Base-by-base conservation (phyloP, 30 jellyfish, hydroid and myxozoan genomes). In the Pelagia noctiluca region DNA sequence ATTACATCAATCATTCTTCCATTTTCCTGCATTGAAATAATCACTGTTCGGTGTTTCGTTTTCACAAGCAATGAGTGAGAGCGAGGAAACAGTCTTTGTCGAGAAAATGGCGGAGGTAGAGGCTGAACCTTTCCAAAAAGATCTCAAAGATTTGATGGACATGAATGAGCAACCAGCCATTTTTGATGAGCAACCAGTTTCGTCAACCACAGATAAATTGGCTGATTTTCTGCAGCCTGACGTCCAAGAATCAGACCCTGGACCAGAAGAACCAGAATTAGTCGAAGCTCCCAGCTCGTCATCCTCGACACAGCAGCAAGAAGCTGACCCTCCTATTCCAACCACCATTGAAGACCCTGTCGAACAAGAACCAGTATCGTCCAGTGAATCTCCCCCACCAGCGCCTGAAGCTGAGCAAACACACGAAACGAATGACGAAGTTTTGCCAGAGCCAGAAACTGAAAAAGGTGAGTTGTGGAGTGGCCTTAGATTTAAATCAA, bases 161-260 rank as follows among this genome's bases (percentile, higher is more conserved):
- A 50, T 70, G 12, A 50, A 64, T 35, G 92, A 82, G 53, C 92
- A 82, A 49, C 81, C 57, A 60, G 24, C 37, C 24, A 71, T 68
- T 25, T 52, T 32, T n/a, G 92, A 82, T 26, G 92, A 54, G 30
- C 61, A 73, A 47, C 92, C 92, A 28, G 75, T 82, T 75, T 82
- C 92, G 26, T 68, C 92, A 24, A 82, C 92, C 85, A 68, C 92
- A 68, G 92, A 82, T 57, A 85, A 82, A 38, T 66, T 82, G 26
- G 4, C 60, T 80, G 92, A 82, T 70, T 82, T 69, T 21, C 23
- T 63, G 65, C 69, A 68, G 36, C 92, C 92, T 68, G 92, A 82
- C 24, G 32, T 53, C 25, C 35, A 50, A 36, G 62, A 75, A 26
- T 33, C 28, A 46, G 85, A 50, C 16, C 60, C 24, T 32, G 90